Conservation (phyloP, 2,113 vertebrate genomes). For the Lasiurus borealis region DNA sequence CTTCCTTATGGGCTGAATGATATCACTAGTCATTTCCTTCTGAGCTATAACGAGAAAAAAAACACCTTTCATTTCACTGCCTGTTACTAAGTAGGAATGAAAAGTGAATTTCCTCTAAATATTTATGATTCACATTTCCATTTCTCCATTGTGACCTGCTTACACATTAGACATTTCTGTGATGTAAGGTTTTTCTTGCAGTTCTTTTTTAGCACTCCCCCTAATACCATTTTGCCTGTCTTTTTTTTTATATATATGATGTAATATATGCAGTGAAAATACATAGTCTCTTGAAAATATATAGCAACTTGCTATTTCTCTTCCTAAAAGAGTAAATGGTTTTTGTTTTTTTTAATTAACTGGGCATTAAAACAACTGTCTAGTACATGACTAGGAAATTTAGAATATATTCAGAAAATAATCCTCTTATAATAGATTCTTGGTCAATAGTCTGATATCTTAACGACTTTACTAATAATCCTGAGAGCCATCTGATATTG, state of each 20-base stretch:
- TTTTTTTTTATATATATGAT: not conserved
- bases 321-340: not conserved
- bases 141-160: constrained; percentile 40
- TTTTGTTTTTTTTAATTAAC: not conserved
- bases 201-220: not conserved
- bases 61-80: constrained; percentile 5
- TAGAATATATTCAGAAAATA: constrained; percentile 59
- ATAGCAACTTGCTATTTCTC: not conserved
- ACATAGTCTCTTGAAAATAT: not conserved
- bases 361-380: constrained; percentile 10
- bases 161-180: constrained; percentile 21
- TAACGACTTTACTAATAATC: constrained; percentile 41
- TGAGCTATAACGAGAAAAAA: not conserved
- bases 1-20: constrained; percentile 38
- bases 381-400: not conserved
- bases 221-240: constrained; percentile 1
- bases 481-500: not conserved
- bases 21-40: constrained; percentile 33
- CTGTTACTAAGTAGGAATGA: constrained; percentile 3
- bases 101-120: constrained; percentile 38
- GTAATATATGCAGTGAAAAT: not conserved
- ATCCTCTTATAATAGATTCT: not conserved
- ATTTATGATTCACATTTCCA: constrained; percentile 45
- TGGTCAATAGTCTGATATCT: not conserved
- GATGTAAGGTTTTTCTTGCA: constrained; percentile 2